phyloP scores from a whole-genome alignment of 2,888 invertebrate species.

The Plagodis pulveraria region DNA sequence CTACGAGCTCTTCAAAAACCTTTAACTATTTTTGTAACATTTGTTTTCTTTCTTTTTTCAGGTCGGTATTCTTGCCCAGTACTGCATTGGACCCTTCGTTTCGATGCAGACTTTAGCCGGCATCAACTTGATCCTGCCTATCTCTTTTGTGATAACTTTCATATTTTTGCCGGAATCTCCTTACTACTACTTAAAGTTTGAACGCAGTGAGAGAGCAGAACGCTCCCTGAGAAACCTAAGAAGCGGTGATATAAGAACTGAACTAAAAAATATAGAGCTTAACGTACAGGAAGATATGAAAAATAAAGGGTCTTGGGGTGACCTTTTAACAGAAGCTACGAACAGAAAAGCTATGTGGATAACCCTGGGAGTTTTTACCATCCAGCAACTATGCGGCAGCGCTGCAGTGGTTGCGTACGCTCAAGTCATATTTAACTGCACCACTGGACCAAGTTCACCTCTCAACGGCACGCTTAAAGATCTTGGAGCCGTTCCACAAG shows the following conservation, averaged over 20 bases:
- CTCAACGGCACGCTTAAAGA: conserved; percentile 48
- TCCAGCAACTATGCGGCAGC: conserved; percentile 87
- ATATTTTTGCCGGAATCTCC: conserved; percentile 89
- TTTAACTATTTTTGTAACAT: conserved; percentile 5
- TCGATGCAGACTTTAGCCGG: conserved; percentile 81
- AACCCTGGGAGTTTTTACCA: conserved; percentile 84
- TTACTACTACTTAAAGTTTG: conserved; percentile 82
- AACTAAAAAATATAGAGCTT: conserved; percentile 83
- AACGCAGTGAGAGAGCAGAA: conserved; percentile 82
- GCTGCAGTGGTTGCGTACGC: conserved; percentile 87
- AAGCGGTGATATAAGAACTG: conserved; percentile 80
- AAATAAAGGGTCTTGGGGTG: conserved; percentile 77
- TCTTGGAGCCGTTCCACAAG: conserved; percentile 42
- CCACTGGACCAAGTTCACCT: conserved; percentile 43
- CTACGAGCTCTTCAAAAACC: too few species aligned
- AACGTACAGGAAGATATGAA: conserved; percentile 82
- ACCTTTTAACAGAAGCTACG: conserved; percentile 81
- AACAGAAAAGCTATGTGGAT: conserved; percentile 87
- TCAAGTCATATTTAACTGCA: conserved; percentile 85
- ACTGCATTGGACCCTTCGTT: conserved; percentile 85
- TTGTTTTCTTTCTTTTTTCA: conserved; percentile 57
- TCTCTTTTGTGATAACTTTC: conserved; percentile 83
- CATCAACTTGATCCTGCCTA: conserved; percentile 84
- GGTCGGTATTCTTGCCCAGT: conserved; percentile 86
- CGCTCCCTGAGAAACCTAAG: conserved; percentile 85